phyloP scores from a whole-genome alignment of 2,113 vertebrate species.

The Tetraodon nigroviridis region DNA sequence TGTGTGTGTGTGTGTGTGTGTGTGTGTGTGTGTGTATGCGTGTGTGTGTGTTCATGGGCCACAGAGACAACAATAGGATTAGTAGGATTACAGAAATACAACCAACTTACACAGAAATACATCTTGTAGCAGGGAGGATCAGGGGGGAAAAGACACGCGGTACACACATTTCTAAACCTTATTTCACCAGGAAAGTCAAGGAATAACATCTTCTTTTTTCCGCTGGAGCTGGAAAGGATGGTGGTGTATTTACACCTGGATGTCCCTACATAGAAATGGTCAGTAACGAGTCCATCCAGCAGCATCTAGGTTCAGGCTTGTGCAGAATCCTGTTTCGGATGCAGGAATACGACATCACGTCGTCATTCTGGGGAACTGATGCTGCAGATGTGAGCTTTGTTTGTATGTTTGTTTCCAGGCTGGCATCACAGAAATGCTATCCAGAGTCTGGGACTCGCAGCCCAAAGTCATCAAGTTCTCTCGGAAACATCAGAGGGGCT shows the following conservation, averaged over 20 bases:
- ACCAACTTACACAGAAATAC: conserved; percentile 59
- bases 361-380: conserved; percentile 21
- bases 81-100: conserved; percentile 69
- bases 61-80: conserved; percentile 69
- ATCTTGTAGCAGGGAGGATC: conserved; percentile 39
- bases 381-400: conserved; percentile 21
- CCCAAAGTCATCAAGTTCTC: conserved; percentile 79
- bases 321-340: not conserved
- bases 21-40: not conserved
- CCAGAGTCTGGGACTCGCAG: conserved; percentile 69
- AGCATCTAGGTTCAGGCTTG: not conserved
- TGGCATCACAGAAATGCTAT: conserved; percentile 70
- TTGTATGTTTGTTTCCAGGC: conserved; percentile 47
- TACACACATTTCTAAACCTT: conserved; percentile 44
- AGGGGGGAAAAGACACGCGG: conserved; percentile 18
- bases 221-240: conserved; percentile 23
- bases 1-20: conserved; percentile 21
- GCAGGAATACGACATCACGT: conserved; percentile 2
- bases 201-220: conserved; percentile 41
- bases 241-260: conserved; percentile 12
- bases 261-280: not conserved
- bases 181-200: conserved; percentile 39
- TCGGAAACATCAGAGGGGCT: conserved; percentile 72
- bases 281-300: not conserved
- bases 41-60: conserved; percentile 5